These are phyloP conservation scores for Electrona antarctica DNA, from an alignment of 2,113 vertebrate species.

Conservation along the genomic window DNA sequence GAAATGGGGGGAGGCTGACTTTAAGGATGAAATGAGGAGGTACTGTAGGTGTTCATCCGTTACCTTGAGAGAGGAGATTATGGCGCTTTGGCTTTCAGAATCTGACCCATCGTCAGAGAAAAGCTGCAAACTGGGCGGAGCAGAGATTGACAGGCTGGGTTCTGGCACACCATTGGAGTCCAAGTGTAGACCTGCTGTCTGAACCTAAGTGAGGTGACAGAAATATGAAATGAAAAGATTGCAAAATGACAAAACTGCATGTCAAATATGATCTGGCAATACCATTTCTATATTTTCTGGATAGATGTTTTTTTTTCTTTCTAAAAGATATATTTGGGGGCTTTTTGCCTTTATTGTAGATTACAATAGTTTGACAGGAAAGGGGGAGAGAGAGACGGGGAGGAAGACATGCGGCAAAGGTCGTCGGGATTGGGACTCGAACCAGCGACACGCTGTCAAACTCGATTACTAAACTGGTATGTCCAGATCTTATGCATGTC, in stretches of 20 bases:
- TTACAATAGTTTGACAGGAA: too few relatives aligned
- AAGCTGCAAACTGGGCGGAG: constrained; percentile 72
- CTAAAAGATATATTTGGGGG: too few relatives aligned
- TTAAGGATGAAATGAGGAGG: not conserved
- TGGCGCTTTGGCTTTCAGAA: constrained; percentile 65
- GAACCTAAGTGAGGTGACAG: constrained; percentile 47
- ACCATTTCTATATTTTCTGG: too few relatives aligned
- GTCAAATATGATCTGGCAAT: too few relatives aligned
- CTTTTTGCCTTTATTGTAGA: too few relatives aligned
- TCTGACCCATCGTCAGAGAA: constrained; percentile 75
- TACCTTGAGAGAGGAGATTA: constrained; percentile 75
- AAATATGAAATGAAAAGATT: not conserved
- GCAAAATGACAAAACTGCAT: not conserved
- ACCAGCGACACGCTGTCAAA: too few relatives aligned
- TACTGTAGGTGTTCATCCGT: not conserved
- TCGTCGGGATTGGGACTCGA: too few relatives aligned
- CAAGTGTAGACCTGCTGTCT: constrained; percentile 73
- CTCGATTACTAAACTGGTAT: too few relatives aligned
- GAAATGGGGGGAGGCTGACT: not conserved
- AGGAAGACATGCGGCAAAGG: too few relatives aligned
- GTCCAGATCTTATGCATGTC: too few relatives aligned
- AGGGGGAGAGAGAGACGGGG: too few relatives aligned
- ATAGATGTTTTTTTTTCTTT: too few relatives aligned
- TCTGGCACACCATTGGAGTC: constrained; percentile 58
- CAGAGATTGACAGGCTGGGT: constrained; percentile 65